A percentile compares a stretch with the other conserved stretches of the same genome.
Conservation (phyloP, 2,113 vertebrate genomes). For the Sphyrna mokarran region DNA sequence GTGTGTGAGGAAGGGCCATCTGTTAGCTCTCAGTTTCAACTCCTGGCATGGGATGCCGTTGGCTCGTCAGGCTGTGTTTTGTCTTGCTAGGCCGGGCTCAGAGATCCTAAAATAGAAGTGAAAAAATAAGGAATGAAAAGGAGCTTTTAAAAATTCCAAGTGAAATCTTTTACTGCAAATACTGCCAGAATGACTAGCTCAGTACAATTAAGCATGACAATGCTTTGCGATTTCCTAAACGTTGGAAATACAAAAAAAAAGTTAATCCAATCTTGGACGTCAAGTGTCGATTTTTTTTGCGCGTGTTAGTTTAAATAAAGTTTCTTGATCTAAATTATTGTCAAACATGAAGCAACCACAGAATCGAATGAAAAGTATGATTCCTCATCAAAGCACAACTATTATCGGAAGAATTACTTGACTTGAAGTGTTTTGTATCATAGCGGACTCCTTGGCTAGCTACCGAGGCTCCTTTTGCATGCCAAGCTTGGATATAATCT, state of each 20-base stretch:
- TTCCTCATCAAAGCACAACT: neutral
- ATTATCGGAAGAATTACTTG: neutral
- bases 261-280: neutral
- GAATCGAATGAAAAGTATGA: neutral
- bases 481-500: slow-evolving; percentile 63
- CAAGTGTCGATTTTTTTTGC: too few species aligned
- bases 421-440: slow-evolving; percentile 56
- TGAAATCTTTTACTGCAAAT: neutral
- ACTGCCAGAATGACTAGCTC: neutral
- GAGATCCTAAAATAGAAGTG: neutral
- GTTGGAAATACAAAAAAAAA: neutral
- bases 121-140: neutral
- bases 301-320: neutral
- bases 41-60: neutral
- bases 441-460: slow-evolving; percentile 80
- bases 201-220: neutral
- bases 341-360: neutral
- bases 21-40: slow-evolving; percentile 5
- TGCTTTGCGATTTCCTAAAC: neutral
- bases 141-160: neutral
- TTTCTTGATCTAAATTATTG: neutral
- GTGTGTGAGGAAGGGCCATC: neutral
- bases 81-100: neutral
- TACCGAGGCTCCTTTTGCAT: slow-evolving; percentile 64
- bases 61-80: neutral